These are phyloP conservation scores for Mesembrinibis cayennensis DNA, from an alignment of 2,113 vertebrate species.

Conservation along the genomic window DNA sequence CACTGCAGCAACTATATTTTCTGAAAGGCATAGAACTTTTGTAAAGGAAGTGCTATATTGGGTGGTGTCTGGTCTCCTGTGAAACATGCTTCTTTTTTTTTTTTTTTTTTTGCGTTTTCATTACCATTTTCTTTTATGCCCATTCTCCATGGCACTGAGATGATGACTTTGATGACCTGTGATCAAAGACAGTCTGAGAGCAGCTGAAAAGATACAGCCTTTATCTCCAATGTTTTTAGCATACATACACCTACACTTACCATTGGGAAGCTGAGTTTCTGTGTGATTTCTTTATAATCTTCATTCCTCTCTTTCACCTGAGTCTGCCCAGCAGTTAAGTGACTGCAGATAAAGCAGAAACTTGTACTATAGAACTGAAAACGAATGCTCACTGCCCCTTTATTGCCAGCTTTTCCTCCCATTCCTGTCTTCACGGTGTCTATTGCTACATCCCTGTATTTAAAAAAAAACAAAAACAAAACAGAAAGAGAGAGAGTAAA, in stretches of 20 bases:
- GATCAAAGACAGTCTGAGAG: neutral
- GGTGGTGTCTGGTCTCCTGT: neutral
- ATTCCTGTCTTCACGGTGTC: slow-evolving; percentile 84
- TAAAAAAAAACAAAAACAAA: neutral
- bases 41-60: neutral
- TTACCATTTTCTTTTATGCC: neutral
- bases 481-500: neutral
- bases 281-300: slow-evolving; percentile 82
- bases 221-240: neutral
- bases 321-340: slow-evolving; percentile 82
- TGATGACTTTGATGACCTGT: neutral
- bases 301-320: slow-evolving; percentile 84
- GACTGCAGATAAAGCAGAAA: slow-evolving; percentile 83
- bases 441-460: slow-evolving; percentile 78
- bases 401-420: slow-evolving; percentile 83
- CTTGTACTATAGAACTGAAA: slow-evolving; percentile 81
- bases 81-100: neutral
- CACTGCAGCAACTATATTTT: neutral
- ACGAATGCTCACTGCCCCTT: slow-evolving; percentile 82
- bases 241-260: slow-evolving; percentile 49
- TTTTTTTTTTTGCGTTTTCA: neutral
- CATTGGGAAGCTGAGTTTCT: slow-evolving; percentile 81
- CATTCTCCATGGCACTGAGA: neutral
- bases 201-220: neutral
- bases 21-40: neutral